Evolutionary conservation across 2,888 invertebrate species (phyloP).

Genomic region (Molorchus minor): DNA sequence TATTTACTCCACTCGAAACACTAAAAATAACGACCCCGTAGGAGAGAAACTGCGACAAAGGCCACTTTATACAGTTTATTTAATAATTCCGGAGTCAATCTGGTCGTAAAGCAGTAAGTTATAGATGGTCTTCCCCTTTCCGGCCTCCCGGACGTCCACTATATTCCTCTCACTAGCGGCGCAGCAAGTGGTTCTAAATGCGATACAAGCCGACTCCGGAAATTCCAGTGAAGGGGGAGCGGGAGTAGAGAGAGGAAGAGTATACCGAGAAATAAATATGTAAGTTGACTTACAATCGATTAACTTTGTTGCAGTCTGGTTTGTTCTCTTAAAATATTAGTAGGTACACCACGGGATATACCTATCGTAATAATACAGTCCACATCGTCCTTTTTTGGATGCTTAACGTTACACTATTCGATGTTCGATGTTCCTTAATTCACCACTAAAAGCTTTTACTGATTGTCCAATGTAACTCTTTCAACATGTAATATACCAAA

Average conservation of each 20-base stretch:
- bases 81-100: conserved; percentile 20
- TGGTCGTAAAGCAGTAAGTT: conserved; percentile 22
- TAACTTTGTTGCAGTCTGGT: no score
- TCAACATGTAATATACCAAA: no score
- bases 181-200: conserved; percentile 22
- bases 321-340: no score
- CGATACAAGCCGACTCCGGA: neutral
- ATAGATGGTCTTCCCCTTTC: conserved; percentile 16
- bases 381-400: no score
- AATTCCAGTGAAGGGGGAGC: neutral
- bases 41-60: conserved; percentile 12
- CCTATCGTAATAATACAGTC: no score
- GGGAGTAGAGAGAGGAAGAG: neutral
- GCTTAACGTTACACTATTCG: no score
- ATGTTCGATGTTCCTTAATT: no score
- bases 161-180: conserved; percentile 6
- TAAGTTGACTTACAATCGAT: no score
- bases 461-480: no score
- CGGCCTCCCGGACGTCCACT: conserved; percentile 12
- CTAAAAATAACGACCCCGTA: neutral
- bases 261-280: neutral
- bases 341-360: no score
- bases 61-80: conserved; percentile 17
- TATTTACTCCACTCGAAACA: neutral
- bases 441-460: no score